Percentiles rank a stretch among this genome's conserved stretches.
phyloP scores from a whole-genome alignment of 1,140 invertebrate species.

The Caenorhabditis tropicalis region DNA sequence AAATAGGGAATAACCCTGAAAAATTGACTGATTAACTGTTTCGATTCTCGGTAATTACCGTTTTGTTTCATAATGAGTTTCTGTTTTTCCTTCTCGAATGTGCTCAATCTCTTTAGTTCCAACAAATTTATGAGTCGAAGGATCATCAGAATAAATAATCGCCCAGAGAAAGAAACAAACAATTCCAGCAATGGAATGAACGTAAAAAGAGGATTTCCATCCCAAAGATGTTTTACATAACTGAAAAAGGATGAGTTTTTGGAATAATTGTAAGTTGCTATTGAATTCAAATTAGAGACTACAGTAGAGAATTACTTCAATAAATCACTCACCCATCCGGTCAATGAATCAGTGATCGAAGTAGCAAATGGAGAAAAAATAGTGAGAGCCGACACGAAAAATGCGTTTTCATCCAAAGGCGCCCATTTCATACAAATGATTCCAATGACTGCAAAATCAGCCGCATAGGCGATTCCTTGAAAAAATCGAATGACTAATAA shows the following conservation, averaged over 20 bases:
- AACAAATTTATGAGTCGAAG: conserved; percentile 15
- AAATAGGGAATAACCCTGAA: background rate
- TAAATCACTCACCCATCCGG: conserved; percentile 30
- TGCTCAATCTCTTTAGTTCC: background rate
- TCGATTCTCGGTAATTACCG: background rate
- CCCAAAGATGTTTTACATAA: conserved; percentile 22
- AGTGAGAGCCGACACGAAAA: conserved; percentile 48
- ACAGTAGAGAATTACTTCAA: no score
- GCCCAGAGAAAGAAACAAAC: conserved; percentile 36
- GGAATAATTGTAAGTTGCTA: no score
- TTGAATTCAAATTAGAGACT: no score
- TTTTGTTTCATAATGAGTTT: conserved; percentile 23
- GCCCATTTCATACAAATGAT: conserved; percentile 52
- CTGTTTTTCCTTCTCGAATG: conserved; percentile 47
- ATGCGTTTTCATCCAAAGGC: conserved; percentile 45
- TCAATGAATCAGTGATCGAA: conserved; percentile 5
- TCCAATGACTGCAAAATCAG: conserved; percentile 54
- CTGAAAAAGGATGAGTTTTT: conserved; percentile 2
- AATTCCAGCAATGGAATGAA: background rate
- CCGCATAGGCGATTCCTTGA: conserved; percentile 52
- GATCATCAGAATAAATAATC: conserved; percentile 42
- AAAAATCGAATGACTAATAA: conserved; percentile 26
- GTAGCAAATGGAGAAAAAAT: conserved; percentile 42
- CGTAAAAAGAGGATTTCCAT: conserved; percentile 47
- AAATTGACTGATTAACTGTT: background rate